A percentile compares a stretch with the other conserved stretches of the same genome.
Evolutionary conservation across 2,797 vertebrate species (phyloP).

Genomic region (Lophius americanus): DNA sequence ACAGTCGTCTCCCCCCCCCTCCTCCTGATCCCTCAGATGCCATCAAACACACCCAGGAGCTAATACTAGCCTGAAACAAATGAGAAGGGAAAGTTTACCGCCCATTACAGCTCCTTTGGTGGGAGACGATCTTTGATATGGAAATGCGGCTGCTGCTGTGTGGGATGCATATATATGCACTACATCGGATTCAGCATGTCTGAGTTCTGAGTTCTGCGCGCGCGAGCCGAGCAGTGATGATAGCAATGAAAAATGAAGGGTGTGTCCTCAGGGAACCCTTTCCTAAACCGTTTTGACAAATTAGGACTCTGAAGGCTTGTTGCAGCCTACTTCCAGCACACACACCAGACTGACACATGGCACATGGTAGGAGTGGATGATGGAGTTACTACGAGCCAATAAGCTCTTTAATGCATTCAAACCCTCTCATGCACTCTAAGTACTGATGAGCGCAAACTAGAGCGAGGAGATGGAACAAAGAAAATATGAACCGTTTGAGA

Average conservation of each 20-base stretch:
- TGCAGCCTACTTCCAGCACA: slow-evolving; percentile 28
- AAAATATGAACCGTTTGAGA: neutral
- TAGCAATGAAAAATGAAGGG: slow-evolving; percentile 73
- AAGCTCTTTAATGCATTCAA: slow-evolving; percentile 56
- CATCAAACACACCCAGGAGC: slow-evolving; percentile 61
- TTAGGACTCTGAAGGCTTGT: slow-evolving; percentile 48
- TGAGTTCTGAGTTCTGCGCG: neutral
- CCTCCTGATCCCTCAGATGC: slow-evolving; percentile 67
- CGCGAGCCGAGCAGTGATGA: slow-evolving; percentile 12
- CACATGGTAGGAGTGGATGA: slow-evolving; percentile 60
- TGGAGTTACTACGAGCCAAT: slow-evolving; percentile 52
- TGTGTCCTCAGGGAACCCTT: slow-evolving; percentile 59
- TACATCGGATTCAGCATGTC: slow-evolving; percentile 22
- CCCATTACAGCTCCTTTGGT: slow-evolving; percentile 66
- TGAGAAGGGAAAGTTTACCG: slow-evolving; percentile 72
- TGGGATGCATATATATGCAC: slow-evolving; percentile 37
- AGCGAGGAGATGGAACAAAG: slow-evolving; percentile 55
- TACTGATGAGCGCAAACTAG: slow-evolving; percentile 45
- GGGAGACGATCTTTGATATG: slow-evolving; percentile 69
- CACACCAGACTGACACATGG: slow-evolving; percentile 53
- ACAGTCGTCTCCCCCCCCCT: neutral
- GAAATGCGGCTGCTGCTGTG: slow-evolving; percentile 61
- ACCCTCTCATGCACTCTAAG: slow-evolving; percentile 49
- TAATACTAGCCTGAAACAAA: slow-evolving; percentile 75
- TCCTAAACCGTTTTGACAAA: slow-evolving; percentile 56